Conservation (phyloP, 2,113 vertebrate species). For the Mustela lutreola region DNA sequence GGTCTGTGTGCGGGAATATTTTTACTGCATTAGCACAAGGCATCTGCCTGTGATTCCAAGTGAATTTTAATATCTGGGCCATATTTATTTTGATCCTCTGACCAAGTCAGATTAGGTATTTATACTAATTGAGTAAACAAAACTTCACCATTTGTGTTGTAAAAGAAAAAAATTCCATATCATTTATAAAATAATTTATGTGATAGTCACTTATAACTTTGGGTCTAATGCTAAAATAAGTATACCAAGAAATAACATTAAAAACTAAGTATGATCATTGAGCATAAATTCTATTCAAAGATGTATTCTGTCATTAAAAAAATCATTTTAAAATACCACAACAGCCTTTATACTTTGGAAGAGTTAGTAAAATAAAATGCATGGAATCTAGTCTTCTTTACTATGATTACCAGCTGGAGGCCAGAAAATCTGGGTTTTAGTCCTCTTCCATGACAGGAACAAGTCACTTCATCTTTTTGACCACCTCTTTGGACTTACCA, state of each 20-base stretch:
- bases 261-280: constrained; percentile 28
- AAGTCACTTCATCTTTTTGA: constrained; percentile 18
- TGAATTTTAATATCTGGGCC: constrained; percentile 43
- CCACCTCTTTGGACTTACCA: background rate
- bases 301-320: background rate
- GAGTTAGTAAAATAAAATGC: constrained; percentile 5
- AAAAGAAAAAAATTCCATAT: background rate
- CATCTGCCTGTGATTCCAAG: constrained; percentile 11
- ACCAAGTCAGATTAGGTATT: constrained; percentile 20
- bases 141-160: background rate
- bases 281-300: constrained; percentile 4
- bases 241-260: constrained; percentile 4
- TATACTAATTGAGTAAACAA: background rate
- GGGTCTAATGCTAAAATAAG: background rate
- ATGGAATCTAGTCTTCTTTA: background rate
- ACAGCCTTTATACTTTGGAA: background rate
- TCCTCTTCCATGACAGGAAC: background rate
- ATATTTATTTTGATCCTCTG: constrained; percentile 42
- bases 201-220: background rate
- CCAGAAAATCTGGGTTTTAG: background rate
- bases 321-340: background rate
- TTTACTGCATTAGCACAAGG: background rate
- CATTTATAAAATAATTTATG: background rate
- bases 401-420: background rate
- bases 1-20: background rate